Evolutionary conservation across 2,888 invertebrate species (phyloP).

Genomic region (Cerceris rybyensis): DNA sequence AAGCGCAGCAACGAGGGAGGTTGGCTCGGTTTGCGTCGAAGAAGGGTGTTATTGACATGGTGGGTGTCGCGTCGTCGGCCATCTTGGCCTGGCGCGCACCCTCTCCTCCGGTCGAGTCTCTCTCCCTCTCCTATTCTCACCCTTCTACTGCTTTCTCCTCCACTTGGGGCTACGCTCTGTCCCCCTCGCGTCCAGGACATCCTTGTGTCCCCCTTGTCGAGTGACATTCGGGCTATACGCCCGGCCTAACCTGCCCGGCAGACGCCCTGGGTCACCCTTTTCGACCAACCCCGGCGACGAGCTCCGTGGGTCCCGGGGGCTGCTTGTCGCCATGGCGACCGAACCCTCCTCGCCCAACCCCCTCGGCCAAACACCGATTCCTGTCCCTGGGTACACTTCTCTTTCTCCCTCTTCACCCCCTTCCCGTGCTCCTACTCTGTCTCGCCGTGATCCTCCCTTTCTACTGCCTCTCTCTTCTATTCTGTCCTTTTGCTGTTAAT

Average conservation of each 20-base stretch:
- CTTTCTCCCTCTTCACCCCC: conserved; percentile 37
- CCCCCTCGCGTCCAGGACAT: conserved; percentile 67
- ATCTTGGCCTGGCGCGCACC: conserved; percentile 77
- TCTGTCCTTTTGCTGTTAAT: background rate
- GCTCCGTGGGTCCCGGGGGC: conserved; percentile 79
- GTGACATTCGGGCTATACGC: conserved; percentile 76
- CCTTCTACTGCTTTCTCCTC: conserved; percentile 5
- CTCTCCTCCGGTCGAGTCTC: conserved; percentile 51
- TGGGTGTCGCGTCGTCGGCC: conserved; percentile 80
- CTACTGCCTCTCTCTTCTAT: conserved; percentile 6
- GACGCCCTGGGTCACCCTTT: conserved; percentile 80
- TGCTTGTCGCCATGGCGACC: conserved; percentile 81
- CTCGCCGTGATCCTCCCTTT: no score
- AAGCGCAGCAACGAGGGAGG: conserved; percentile 57
- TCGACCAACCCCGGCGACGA: conserved; percentile 79
- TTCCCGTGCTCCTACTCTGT: no score
- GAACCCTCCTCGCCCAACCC: conserved; percentile 76
- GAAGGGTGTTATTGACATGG: conserved; percentile 81
- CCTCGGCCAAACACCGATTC: conserved; percentile 68
- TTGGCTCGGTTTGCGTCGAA: conserved; percentile 69
- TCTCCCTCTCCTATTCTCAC: conserved; percentile 11
- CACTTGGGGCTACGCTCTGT: conserved; percentile 35
- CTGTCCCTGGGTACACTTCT: conserved; percentile 66
- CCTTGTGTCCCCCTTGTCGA: conserved; percentile 78
- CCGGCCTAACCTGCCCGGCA: conserved; percentile 78